A percentile compares a stretch with the other conserved stretches of the same genome.
These are phyloP conservation scores for Dolichoris vasculosae DNA, from an alignment of 1,140 invertebrate species.

Conservation along the genomic window DNA sequence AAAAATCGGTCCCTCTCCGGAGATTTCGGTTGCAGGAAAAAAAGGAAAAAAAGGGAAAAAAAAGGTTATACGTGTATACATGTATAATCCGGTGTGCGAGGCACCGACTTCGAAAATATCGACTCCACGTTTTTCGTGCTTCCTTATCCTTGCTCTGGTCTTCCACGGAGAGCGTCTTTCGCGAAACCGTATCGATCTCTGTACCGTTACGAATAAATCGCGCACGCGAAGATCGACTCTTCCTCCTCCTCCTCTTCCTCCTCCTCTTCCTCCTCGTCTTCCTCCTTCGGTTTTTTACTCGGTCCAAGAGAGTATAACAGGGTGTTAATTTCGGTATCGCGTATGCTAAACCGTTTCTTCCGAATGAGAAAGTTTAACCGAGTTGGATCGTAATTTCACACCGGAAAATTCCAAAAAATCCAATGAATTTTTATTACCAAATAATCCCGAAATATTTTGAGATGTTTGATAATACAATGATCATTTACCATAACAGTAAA, in stretches of 20 bases:
- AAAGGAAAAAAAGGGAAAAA: too few species aligned
- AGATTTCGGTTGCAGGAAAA: not conserved
- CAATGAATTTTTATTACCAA: conserved; percentile 2
- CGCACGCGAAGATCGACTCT: conserved; percentile 45
- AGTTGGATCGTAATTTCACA: conserved; percentile 27
- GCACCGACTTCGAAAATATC: conserved; percentile 2
- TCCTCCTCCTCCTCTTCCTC: conserved; percentile 35
- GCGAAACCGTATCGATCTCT: conserved; percentile 45
- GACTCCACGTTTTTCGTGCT: conserved; percentile 39
- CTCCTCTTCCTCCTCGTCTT: conserved; percentile 38
- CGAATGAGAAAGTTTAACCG: not conserved
- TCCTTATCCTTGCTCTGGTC: conserved; percentile 14
- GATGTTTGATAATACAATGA: conserved; percentile 6
- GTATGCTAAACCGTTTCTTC: conserved; percentile 17
- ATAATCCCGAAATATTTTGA: not conserved
- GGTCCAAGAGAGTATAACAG: conserved; percentile 14
- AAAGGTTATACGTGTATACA: not conserved
- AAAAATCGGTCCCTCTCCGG: not conserved
- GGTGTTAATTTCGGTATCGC: conserved; percentile 50
- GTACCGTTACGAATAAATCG: conserved; percentile 51
- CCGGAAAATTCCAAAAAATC: not conserved
- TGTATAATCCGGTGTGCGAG: not conserved
- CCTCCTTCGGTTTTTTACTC: conserved; percentile 11
- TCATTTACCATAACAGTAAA: not conserved
- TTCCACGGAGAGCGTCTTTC: conserved; percentile 6